Evolutionary conservation across 2,888 invertebrate species (phyloP).

Genomic region (Apocheima hispidaria): DNA sequence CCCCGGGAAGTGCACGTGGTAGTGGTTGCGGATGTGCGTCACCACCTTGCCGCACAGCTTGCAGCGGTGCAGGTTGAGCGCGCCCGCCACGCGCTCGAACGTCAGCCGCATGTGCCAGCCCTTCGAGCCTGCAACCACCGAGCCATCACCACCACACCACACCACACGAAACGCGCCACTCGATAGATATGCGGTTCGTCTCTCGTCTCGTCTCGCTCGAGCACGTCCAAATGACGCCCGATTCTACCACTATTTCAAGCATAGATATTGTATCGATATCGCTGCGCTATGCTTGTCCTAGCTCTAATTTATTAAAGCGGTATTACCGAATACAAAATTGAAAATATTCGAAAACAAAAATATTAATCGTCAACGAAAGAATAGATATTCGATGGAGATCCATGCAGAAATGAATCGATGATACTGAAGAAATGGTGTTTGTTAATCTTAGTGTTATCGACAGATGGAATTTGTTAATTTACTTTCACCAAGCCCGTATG

Average conservation of each 20-base stretch:
- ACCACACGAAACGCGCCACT: neutral
- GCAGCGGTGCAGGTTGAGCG: conserved; percentile 97
- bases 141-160: conserved; percentile 43
- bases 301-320: conserved; percentile 80
- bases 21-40: conserved; percentile 97
- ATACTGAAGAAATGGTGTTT: conserved; percentile 84
- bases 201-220: conserved; percentile 23
- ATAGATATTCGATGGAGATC: conserved; percentile 75
- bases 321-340: conserved; percentile 70
- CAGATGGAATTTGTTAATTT: conserved; percentile 72
- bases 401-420: conserved; percentile 85
- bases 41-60: conserved; percentile 98
- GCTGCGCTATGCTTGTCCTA: conserved; percentile 80
- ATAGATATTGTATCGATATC: conserved; percentile 70
- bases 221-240: conserved; percentile 39
- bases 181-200: neutral
- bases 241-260: conserved; percentile 68
- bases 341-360: conserved; percentile 62
- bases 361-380: conserved; percentile 64
- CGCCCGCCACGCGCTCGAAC: conserved; percentile 96
- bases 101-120: conserved; percentile 98
- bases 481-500: conserved; percentile 81
- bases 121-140: conserved; percentile 95
- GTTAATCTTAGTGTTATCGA: conserved; percentile 69
- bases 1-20: conserved; percentile 97